A percentile compares a stretch with the other conserved stretches of the same genome.
Evolutionary conservation across 1,140 invertebrate genomes (phyloP).

Genomic region (Drosophila cardini): DNA sequence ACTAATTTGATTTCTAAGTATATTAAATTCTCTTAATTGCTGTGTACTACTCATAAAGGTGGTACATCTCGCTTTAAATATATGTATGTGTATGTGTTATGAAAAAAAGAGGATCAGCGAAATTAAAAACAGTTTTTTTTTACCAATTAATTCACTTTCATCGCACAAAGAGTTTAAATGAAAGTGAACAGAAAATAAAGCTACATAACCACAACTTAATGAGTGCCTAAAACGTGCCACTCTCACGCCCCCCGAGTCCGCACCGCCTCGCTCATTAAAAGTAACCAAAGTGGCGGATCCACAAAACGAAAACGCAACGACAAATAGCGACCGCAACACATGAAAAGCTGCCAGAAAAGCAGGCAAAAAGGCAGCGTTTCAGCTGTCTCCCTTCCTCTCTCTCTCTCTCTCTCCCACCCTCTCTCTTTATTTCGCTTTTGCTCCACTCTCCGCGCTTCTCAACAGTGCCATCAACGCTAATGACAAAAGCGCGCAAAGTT

Average conservation of each 20-base stretch:
- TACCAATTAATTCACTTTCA: slow-evolving; percentile 75
- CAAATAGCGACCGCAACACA: slow-evolving; percentile 71
- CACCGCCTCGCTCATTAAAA: slow-evolving; percentile 78
- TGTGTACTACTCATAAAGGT: too few relatives aligned
- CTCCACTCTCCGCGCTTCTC: slow-evolving; percentile 10
- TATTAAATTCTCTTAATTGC: too few relatives aligned
- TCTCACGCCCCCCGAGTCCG: slow-evolving; percentile 6
- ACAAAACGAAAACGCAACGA: slow-evolving; percentile 69
- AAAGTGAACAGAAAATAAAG: slow-evolving; percentile 64
- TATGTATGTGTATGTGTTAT: too few relatives aligned
- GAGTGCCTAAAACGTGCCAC: slow-evolving; percentile 50
- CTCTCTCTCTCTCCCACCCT: too few relatives aligned
- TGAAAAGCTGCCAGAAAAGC: slow-evolving; percentile 62
- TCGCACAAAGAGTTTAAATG: slow-evolving; percentile 40
- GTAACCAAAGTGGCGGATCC: slow-evolving; percentile 74
- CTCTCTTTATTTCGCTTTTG: too few relatives aligned
- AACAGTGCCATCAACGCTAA: slow-evolving; percentile 76
- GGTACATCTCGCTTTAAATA: too few relatives aligned
- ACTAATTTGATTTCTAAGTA: too few relatives aligned
- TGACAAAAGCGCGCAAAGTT: slow-evolving; percentile 81
- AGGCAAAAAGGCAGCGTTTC: slow-evolving; percentile 70
- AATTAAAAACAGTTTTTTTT: slow-evolving; percentile 20
- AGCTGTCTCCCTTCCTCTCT: slow-evolving; percentile 39
- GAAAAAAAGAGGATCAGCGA: slow-evolving; percentile 17
- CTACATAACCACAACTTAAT: slow-evolving; percentile 76